These are phyloP conservation scores for Drosophila ogumai DNA, from an alignment of 1,140 invertebrate genomes.

Conservation along the genomic window DNA sequence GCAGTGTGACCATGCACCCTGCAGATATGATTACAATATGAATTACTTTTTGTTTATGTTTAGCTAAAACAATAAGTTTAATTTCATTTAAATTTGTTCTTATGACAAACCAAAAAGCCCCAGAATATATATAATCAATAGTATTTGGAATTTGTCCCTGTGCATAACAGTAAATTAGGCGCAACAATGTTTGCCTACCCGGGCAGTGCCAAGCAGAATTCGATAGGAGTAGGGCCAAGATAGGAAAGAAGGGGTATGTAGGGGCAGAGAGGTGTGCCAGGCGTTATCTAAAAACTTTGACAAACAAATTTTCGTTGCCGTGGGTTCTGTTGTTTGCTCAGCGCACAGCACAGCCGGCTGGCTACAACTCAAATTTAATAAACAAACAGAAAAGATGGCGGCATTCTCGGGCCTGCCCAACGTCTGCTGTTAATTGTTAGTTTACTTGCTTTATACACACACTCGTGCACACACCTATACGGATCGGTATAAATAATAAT, in stretches of 20 bases:
- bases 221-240: constrained; percentile 7
- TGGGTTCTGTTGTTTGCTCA: constrained; percentile 72
- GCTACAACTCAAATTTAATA: constrained; percentile 69
- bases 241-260: neutral
- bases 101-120: too few relatives aligned
- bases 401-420: constrained; percentile 45
- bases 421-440: constrained; percentile 76
- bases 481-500: constrained; percentile 39
- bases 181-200: constrained; percentile 62
- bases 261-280: constrained; percentile 47
- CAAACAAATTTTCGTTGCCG: constrained; percentile 77
- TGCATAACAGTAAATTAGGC: constrained; percentile 76
- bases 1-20: neutral
- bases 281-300: constrained; percentile 80
- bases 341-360: constrained; percentile 41
- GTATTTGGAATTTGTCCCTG: neutral
- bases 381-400: constrained; percentile 71
- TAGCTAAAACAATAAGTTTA: neutral
- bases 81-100: neutral
- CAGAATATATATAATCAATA: neutral
- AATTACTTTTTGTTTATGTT: neutral
- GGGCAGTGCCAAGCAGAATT: constrained; percentile 35
- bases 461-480: constrained; percentile 8
- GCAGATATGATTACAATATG: neutral
- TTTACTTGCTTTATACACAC: constrained; percentile 56